Base-by-base conservation (phyloP, 2,797 vertebrate genomes). In the Euthynnus affinis region DNA sequence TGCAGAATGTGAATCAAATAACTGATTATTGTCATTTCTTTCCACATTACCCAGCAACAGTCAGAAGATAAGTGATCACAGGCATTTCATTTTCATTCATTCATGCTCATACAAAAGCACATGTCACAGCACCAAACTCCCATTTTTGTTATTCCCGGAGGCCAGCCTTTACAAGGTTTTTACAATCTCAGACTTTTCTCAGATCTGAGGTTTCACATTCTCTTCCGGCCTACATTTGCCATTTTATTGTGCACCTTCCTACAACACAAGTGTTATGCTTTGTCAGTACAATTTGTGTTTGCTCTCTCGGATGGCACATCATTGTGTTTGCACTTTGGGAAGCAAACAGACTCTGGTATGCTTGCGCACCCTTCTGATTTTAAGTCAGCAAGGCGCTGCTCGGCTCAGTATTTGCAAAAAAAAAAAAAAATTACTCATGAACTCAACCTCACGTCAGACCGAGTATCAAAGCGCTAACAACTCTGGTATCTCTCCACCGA, bases 261-360 rank as follows among this genome's bases (percentile, higher is more conserved):
- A 70, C 49, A 17, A 74, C 53, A 12, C 51, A 63, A 67, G 23
- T 44, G 7, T 34, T 64, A 29, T 64, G 63, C 73, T 81, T 68
- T 80, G 82, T 86, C 76, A 49, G 73, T 71, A 29, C 69, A 57
- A 23, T 83, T 73, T 74, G 64, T 80, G 77, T 87, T 88, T 82
- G 76, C 73, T 80, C 71, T 58, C 29, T 88, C 75, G 32, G 34
- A 68, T 80, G 62, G 66, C 14, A 55, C 73, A 76, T 87, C 63
- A 62, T 66, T 60, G 71, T 82, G 74, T 84, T 83, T 89, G 81
- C 76, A 71, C 66, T 71, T 37, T 6, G 57, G 49, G 32, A 87
- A 78, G 83, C 85, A 87, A 89, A 87, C 77, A 69, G 52, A 65
- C 71, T 86, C 57, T 70, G 84, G 81, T 84, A 89, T 83, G 81